Percentiles rank a stretch among this genome's conserved stretches.
These are phyloP conservation scores for Porites divaricata DNA, from an alignment of 92 coral and sea anemone species.

Conservation along the genomic window DNA sequence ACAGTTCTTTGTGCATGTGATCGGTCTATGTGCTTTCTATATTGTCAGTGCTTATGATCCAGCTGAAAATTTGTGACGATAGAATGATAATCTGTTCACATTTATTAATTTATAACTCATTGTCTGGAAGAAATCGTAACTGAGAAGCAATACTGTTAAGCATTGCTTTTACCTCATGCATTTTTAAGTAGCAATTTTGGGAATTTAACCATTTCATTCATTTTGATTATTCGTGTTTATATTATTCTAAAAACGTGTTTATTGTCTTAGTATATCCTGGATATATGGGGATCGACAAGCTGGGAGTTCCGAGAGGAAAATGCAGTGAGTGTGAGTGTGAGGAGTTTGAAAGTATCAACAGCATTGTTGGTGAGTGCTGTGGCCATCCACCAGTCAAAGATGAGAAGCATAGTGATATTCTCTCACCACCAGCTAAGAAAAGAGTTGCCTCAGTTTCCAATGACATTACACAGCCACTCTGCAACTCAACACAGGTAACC, in stretches of 20 bases:
- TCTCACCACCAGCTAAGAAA: slow-evolving; percentile 42
- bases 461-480: not conserved
- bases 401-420: slow-evolving; percentile 27
- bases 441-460: not conserved
- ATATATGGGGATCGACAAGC: slow-evolving; percentile 34
- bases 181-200: slow-evolving; percentile 18
- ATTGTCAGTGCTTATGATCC: slow-evolving; percentile 1
- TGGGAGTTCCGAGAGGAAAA: slow-evolving; percentile 35
- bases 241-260: slow-evolving; percentile 7
- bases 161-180: slow-evolving; percentile 12
- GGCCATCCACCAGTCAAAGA: slow-evolving; percentile 44
- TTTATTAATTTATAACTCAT: not conserved
- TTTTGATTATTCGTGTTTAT: slow-evolving; percentile 12
- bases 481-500: slow-evolving; percentile 24
- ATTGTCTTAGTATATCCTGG: slow-evolving; percentile 28
- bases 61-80: slow-evolving; percentile 30
- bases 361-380: slow-evolving; percentile 39
- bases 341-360: slow-evolving; percentile 36
- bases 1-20: slow-evolving; percentile 20
- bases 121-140: slow-evolving; percentile 10
- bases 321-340: slow-evolving; percentile 38
- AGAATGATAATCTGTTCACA: slow-evolving; percentile 10
- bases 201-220: slow-evolving; percentile 12
- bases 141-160: not conserved
- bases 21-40: slow-evolving; percentile 20